These are phyloP conservation scores for Heliconius melpomene DNA, from an alignment of 1,140 invertebrate genomes.

Conservation along the genomic window DNA sequence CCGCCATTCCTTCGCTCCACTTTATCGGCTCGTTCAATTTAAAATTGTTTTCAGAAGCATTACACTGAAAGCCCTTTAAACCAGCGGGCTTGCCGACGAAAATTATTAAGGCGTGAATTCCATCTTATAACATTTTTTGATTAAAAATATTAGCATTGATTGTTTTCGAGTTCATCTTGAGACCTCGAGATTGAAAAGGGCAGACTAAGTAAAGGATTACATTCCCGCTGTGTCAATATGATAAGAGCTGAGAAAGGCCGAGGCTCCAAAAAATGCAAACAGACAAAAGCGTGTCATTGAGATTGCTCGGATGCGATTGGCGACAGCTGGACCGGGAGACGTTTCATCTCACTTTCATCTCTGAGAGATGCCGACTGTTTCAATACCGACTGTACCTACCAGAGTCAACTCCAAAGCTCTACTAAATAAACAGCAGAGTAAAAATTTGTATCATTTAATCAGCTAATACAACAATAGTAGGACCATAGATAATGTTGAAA, in stretches of 20 bases:
- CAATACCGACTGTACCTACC: slow-evolving; percentile 36
- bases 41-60: slow-evolving; percentile 34
- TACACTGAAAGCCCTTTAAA: slow-evolving; percentile 28
- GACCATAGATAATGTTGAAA: neutral
- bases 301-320: slow-evolving; percentile 59
- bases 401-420: slow-evolving; percentile 12
- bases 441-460: neutral
- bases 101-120: slow-evolving; percentile 26
- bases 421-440: neutral
- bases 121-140: slow-evolving; percentile 28
- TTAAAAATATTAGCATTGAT: slow-evolving; percentile 42
- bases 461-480: neutral
- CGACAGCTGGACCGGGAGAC: slow-evolving; percentile 48
- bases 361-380: slow-evolving; percentile 38
- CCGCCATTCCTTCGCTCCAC: slow-evolving; percentile 20
- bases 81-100: slow-evolving; percentile 12
- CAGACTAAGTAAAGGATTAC: slow-evolving; percentile 66
- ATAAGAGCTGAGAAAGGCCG: slow-evolving; percentile 68
- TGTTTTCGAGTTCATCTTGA: slow-evolving; percentile 38
- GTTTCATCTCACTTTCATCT: slow-evolving; percentile 46
- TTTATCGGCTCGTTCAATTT: slow-evolving; percentile 32
- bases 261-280: slow-evolving; percentile 66
- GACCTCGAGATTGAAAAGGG: slow-evolving; percentile 53
- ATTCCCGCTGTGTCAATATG: slow-evolving; percentile 70
- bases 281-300: slow-evolving; percentile 58